phyloP scores from a whole-genome alignment of 2,113 vertebrate species.

The Ancistrus triradiatus region DNA sequence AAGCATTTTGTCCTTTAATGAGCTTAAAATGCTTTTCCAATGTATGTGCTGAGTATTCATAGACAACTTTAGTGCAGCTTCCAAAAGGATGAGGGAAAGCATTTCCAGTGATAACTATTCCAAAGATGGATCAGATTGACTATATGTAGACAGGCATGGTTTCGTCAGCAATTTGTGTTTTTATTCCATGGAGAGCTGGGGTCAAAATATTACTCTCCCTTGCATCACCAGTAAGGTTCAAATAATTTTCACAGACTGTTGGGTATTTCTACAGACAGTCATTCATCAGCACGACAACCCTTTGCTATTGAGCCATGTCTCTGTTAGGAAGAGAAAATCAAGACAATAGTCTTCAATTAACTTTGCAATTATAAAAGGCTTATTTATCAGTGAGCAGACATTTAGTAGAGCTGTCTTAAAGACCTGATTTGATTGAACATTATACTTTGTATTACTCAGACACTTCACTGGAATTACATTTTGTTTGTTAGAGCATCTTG shows the following conservation, averaged over 20 bases:
- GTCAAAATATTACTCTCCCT: conserved; percentile 11
- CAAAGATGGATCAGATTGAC: neutral
- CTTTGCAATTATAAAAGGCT: too few species aligned
- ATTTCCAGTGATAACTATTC: neutral
- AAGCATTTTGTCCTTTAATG: neutral
- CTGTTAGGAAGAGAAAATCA: too few species aligned
- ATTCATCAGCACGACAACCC: too few species aligned
- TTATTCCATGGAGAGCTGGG: neutral
- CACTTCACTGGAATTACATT: too few species aligned
- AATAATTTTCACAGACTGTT: neutral
- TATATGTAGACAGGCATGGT: conserved; percentile 12
- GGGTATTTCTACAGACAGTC: neutral
- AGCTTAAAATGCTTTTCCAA: neutral
- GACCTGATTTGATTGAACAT: too few species aligned
- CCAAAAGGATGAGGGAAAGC: neutral
- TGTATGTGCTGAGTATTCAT: neutral
- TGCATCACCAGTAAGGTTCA: conserved; percentile 10
- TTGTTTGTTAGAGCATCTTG: too few species aligned
- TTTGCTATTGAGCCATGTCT: too few species aligned
- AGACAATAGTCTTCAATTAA: too few species aligned
- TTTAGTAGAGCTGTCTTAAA: too few species aligned
- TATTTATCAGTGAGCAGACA: too few species aligned
- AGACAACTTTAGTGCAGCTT: neutral
- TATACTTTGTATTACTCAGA: too few species aligned
- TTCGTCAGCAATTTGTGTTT: neutral